Conservation (phyloP, 2,888 invertebrate species). For the Amphipyra tragopoginis region DNA sequence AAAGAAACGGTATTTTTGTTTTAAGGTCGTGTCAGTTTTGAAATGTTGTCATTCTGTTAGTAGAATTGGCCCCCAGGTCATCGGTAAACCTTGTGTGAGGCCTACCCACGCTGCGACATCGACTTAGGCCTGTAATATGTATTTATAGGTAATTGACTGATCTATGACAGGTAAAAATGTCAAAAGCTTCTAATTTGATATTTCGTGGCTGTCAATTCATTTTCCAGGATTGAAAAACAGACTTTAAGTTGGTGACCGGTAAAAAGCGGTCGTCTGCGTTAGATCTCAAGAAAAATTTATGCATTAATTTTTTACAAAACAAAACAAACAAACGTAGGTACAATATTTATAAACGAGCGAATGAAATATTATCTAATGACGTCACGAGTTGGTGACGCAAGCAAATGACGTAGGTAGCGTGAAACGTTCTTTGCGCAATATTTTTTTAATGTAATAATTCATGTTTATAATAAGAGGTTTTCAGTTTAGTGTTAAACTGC, state of each 20-base stretch:
- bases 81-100: too few relatives aligned
- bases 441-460: conserved; percentile 34
- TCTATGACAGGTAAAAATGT: too few relatives aligned
- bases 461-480: conserved; percentile 29
- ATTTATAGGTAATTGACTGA: too few relatives aligned
- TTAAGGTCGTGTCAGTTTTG: too few relatives aligned
- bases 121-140: too few relatives aligned
- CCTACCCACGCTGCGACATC: too few relatives aligned
- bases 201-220: too few relatives aligned
- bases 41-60: too few relatives aligned
- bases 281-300: conserved; percentile 22
- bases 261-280: background rate
- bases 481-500: conserved; percentile 19
- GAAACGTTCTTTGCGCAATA: conserved; percentile 15
- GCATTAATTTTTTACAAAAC: conserved; percentile 35
- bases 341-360: conserved; percentile 9
- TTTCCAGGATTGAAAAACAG: too few relatives aligned
- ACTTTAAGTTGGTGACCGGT: background rate
- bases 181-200: too few relatives aligned
- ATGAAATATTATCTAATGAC: conserved; percentile 45
- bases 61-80: too few relatives aligned
- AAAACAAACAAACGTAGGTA: conserved; percentile 17
- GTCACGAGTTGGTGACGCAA: conserved; percentile 43
- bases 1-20: too few relatives aligned
- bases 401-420: conserved; percentile 33